Evolutionary conservation across 2,113 vertebrate genomes (phyloP), one percentile per base, ranked within the genome.

Genomic region (Triplophysa tibetana): DNA sequence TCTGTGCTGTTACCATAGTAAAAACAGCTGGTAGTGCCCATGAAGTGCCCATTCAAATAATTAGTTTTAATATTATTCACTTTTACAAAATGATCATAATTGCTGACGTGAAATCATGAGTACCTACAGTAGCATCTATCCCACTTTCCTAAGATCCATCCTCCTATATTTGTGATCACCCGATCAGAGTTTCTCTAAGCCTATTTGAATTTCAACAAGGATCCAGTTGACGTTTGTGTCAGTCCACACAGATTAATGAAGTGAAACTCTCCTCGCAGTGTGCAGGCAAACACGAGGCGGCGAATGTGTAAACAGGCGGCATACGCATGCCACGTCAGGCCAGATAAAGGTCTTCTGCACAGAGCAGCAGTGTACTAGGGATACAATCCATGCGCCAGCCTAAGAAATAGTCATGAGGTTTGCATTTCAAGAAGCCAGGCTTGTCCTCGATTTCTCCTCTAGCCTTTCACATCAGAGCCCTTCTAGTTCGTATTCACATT

Each of bases 211-310:
- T 78, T 78, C 68, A 78, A 48, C 52, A 77, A 64, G 75, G 70
- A 65, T 33, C 58, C 38, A 41, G 68, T 58, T 63, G 67, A 72
- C 29, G 73, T 68, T 74, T 54, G 66, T 73, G 69, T 84, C 74
- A 84, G 63, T 77, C 68, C 48, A 67, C 74, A 63, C 63, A 78
- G 82, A 81, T 62, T 84, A 74, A 84, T 84, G 68, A 54, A 67
- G 62, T 33, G 63, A 41, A 56, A 60, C 43, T 74, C 52, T 66
- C 68, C 63, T 74, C 75, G 29, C 69, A 81, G 79, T 70, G 83
- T 81, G 75, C 67, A 78, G 73, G 52, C 67, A 77, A 73, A 84
- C 81, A 78, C 70, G 23, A 43, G 70, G 70, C 63, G 38, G 41
- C 63, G 69, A 61, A 48, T 68, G 77, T 43, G 29, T 50, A 82